Evolutionary conservation across 2,888 invertebrate species (phyloP), one percentile per base, ranked within the genome.

Genomic region (Aspidiotus rigidus): DNA sequence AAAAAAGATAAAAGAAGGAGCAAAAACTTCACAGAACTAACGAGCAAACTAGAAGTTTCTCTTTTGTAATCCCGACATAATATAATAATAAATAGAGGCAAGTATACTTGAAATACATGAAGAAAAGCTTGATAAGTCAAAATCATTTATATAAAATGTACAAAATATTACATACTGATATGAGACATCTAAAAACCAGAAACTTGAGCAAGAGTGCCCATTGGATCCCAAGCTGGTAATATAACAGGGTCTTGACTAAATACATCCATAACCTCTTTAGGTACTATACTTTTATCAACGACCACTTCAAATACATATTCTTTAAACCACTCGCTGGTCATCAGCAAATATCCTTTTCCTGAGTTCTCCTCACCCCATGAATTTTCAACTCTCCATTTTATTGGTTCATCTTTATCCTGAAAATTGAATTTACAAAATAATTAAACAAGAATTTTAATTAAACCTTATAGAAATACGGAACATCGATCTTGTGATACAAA

Each of bases 161-260:
- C 28, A 28, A 3, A 28, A 28, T 28, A 28, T 55, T 55, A 55
- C n/a, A 55, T 55, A 28, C 1, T 28, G 28, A 28, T 28, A 28
- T 28, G 28, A 28, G 5, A 28, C 28, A 28, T 28, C 5, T 28
- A 28, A 5, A 28, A 28, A 28, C 28, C 28, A 28, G 28, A 3
- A 28, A 16, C 59, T 44, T 66, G 59, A 62, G 90, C 90, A 70
- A 90, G 81, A 2, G 88, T 89, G 70, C 93, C 93, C 91, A 94
- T 93, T 2, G 93, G 93, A 79, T 94, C 93, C 93, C 93, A 94
- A 0, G 93, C 92, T 5, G 93, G 93, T 75, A 94, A 80, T 53
- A 89, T 84, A 71, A 85, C 84, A 0, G 93, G 88, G 71, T 86
- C 83, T 77, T 88, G 86, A 62, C 87, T 81, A 76, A 89, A 89